Evolutionary conservation across 2,797 vertebrate species (phyloP).

Genomic region (Sternarchorhynchus goeldii): DNA sequence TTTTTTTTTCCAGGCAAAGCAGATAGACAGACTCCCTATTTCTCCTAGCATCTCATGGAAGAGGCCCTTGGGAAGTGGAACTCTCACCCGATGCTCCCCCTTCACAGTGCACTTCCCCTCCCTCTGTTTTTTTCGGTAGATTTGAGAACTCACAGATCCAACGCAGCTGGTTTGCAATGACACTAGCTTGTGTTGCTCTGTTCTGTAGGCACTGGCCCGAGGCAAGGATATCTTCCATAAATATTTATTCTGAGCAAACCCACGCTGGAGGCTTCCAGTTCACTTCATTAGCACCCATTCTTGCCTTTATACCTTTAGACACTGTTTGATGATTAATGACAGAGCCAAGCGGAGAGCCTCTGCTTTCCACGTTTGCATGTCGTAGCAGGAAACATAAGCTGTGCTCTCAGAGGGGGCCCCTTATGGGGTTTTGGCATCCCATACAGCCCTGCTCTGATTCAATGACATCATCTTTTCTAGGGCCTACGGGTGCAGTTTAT

Average conservation of each 20-base stretch:
- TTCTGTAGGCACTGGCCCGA: slow-evolving; percentile 6
- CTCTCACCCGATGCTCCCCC: slow-evolving; percentile 33
- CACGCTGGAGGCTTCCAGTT: slow-evolving; percentile 21
- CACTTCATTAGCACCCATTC: slow-evolving; percentile 14
- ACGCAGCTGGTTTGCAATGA: slow-evolving; percentile 53
- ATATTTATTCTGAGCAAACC: slow-evolving; percentile 60
- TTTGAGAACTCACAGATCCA: slow-evolving; percentile 49
- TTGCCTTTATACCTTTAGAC: slow-evolving; percentile 1
- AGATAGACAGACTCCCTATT: slow-evolving; percentile 63
- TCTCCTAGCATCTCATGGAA: slow-evolving; percentile 60
- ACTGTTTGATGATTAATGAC: not conserved
- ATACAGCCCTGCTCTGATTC: slow-evolving; percentile 15
- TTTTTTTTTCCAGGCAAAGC: slow-evolving; percentile 39
- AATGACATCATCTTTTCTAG: slow-evolving; percentile 55
- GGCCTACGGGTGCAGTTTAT: slow-evolving; percentile 49
- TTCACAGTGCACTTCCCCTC: not conserved
- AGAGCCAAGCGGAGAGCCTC: not conserved
- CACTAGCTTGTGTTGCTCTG: slow-evolving; percentile 25
- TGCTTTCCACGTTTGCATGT: slow-evolving; percentile 3
- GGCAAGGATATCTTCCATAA: slow-evolving; percentile 51
- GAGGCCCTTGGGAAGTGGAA: slow-evolving; percentile 48
- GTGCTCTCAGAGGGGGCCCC: slow-evolving; percentile 30
- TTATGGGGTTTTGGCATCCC: slow-evolving; percentile 22
- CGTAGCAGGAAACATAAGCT: slow-evolving; percentile 14
- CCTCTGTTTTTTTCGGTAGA: slow-evolving; percentile 47